A percentile compares a stretch with the other conserved stretches of the same genome.
phyloP scores from a whole-genome alignment of 2,888 invertebrate genomes.

The Apamea monoglypha region DNA sequence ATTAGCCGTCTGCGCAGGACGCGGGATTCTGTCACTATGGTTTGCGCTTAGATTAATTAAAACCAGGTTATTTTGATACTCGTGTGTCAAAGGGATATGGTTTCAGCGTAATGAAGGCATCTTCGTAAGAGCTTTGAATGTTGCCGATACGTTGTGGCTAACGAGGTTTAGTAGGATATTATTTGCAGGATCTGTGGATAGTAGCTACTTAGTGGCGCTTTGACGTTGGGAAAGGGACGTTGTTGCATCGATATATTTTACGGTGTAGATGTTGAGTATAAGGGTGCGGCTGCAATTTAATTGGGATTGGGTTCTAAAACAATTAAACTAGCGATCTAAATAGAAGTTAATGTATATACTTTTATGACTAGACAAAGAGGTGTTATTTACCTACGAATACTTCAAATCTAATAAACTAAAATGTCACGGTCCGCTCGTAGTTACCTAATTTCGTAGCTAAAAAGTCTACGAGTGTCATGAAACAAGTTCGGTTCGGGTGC shows the following conservation, averaged over 20 bases:
- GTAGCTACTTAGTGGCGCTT: constrained; percentile 36
- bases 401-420: neutral
- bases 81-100: constrained; percentile 83
- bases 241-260: constrained; percentile 18
- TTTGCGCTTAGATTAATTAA: constrained; percentile 81
- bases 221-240: neutral
- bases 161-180: constrained; percentile 50
- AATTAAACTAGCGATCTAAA: neutral
- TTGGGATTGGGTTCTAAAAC: neutral
- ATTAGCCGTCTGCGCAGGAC: constrained; percentile 74
- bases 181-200: constrained; percentile 17
- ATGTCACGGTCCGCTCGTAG: neutral
- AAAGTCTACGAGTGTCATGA: neutral
- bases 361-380: neutral
- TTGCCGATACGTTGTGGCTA: constrained; percentile 59
- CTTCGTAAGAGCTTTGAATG: constrained; percentile 72
- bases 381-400: neutral
- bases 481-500: neutral
- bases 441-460: neutral
- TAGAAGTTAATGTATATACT: neutral
- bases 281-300: neutral
- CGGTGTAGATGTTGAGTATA: neutral
- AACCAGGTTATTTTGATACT: constrained; percentile 81
- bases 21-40: constrained; percentile 70
- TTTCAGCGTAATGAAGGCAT: constrained; percentile 83